Base-by-base conservation (phyloP, 2,888 invertebrate species). In the Ypsolopha sequella region DNA sequence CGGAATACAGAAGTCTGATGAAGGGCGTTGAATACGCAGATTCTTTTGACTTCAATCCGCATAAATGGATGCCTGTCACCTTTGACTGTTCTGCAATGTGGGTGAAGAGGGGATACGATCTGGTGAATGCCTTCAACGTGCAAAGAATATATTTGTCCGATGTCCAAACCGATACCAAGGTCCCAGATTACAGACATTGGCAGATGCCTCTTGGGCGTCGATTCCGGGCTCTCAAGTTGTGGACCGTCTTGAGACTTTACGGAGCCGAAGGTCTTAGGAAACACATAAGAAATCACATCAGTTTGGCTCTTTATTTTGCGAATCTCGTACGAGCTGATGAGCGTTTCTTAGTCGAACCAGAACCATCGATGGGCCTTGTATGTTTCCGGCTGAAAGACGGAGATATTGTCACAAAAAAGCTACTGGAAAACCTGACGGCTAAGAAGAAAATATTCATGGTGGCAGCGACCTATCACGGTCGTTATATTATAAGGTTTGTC, bases 61-160 rank as follows among this genome's bases (percentile, higher is more conserved):
- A 98, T 77, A 99, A 99, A 82, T 98, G 97, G 93, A 88, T 99
- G 84, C 89, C 97, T 53, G 93, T 97, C 6, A 97, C 95, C 72
- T 98, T 98, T 57, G 99, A 99, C 73, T 98, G 98, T 67, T 96
- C 97, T 0, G 93, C 96, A 0, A 91, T 99, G 90, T 95, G 95
- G 95, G 91, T 98, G 6, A 93, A 92, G 65, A 91, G 98, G 70
- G 90, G 94, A 4, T 91, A 90, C 60, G 89, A 92, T 60, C 87
- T 98, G 51, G 91, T 95, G 7, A 92, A 94, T 54, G 94, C 97
- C 0, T 94, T 98, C 66, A 95, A 93, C 59, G 95, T 98, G 0
- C 96, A 98, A 65, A 91, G 98, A 58, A 91, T 95, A 53, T 98
- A 96, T 70, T 85, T 97, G 52, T 79, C 82, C 51, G 86, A 85